Percentiles rank a stretch among this genome's conserved stretches.
These are phyloP conservation scores for Agriopis aurantiaria DNA, from an alignment of 2,888 invertebrate species.

Conservation along the genomic window DNA sequence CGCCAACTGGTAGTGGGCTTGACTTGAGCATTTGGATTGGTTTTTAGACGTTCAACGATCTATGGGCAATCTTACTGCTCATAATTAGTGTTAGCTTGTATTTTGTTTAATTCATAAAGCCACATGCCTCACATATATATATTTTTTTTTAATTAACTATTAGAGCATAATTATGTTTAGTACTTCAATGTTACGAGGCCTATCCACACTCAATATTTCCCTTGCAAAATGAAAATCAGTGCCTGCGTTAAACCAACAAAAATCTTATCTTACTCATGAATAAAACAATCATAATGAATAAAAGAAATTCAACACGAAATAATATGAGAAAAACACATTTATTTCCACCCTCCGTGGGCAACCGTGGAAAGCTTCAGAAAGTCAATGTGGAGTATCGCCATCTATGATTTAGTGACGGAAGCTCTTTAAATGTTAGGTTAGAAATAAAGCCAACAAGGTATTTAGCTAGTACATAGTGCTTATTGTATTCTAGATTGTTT, in stretches of 20 bases:
- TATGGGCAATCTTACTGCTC: too few relatives aligned
- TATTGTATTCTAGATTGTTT: constrained; percentile 32
- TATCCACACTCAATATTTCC: neutral
- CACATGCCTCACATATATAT: too few relatives aligned
- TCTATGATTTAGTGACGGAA: constrained; percentile 32
- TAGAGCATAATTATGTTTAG: too few relatives aligned
- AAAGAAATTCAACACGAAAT: constrained; percentile 31
- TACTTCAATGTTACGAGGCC: neutral
- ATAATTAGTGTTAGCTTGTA: too few relatives aligned
- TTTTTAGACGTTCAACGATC: too few relatives aligned
- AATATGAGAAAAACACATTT: constrained; percentile 13
- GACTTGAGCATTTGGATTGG: too few relatives aligned
- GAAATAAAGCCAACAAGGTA: constrained; percentile 11
- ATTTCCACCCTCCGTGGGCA: constrained; percentile 10
- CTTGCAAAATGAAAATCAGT: constrained; percentile 11
- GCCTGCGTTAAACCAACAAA: constrained; percentile 11
- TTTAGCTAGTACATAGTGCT: constrained; percentile 15
- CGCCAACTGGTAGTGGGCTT: too few relatives aligned
- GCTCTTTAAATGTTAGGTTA: constrained; percentile 34
- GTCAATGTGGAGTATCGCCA: constrained; percentile 42
- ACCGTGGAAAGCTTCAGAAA: constrained; percentile 18
- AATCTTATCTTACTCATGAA: constrained; percentile 34
- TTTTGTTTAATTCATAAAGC: too few relatives aligned
- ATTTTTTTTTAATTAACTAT: too few relatives aligned
- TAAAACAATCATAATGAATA: constrained; percentile 41